Base-by-base conservation (phyloP, 2,797 vertebrate genomes). In the Acipenser ruthenus region DNA sequence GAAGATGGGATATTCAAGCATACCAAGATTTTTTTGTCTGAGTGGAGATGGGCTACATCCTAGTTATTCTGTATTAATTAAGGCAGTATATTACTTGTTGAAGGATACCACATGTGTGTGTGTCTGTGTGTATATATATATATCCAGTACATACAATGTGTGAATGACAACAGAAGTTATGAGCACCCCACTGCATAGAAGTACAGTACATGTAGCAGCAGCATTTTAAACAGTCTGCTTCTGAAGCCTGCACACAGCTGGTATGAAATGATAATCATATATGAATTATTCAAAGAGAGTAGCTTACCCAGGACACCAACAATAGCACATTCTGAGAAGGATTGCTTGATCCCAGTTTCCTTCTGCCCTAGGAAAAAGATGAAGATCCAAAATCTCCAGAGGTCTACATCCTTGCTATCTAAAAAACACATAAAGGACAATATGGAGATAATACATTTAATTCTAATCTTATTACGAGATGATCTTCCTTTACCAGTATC, bases 391-490 rank as follows among this genome's bases (percentile, higher is more conserved):
- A 37, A 3, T 8, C 50, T 53, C 49, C 48, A 56, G 51, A 37
- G 13, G 50, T 10, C 11, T n/a, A 12, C 65, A 15, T 23, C 23
- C 15, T 6, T 11, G 11, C 13, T 53, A 13, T 65, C 55, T 18
- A 50, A 65, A 65, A 12, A 47, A 69, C n/a, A 15, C 64, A 62
- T 56, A 15, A 62, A 66, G 50, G 48, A 70, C 56, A 11, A 49
- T 1, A 49, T 55, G 13, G 18, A 47, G 58, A 62, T 52, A 69
- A 65, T 64, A 11, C 56, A n/a, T 10, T 10, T 12, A 37, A 50
- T 58, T 70, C 53, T 59, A 59, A 67, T 70, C 65, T 67, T 49
- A 67, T 70, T 58, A 64, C 49, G 61, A 61, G 51, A 53, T 70
- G 52, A 70, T 67, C 51, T 12, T 48, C 11, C 50, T 64, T 23